Conservation (phyloP, 2,888 invertebrate species). For the Glaucopsyche alexis region DNA sequence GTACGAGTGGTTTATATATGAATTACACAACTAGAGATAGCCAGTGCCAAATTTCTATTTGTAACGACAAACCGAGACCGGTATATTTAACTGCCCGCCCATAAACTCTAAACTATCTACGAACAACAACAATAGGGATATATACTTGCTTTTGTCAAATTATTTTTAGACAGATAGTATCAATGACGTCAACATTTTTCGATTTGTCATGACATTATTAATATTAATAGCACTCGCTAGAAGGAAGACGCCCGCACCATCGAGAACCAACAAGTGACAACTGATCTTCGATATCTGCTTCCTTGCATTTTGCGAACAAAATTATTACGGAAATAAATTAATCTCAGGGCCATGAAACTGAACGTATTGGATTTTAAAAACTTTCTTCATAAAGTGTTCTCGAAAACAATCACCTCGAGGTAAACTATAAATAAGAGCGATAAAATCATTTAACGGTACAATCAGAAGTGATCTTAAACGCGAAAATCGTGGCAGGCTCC, state of each 20-base stretch:
- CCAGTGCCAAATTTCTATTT: conserved; percentile 80
- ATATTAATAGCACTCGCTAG: too few species aligned
- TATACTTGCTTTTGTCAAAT: conserved; percentile 2
- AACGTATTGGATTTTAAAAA: too few species aligned
- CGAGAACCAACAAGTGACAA: too few species aligned
- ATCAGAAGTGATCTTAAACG: conserved; percentile 16
- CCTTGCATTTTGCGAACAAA: too few species aligned
- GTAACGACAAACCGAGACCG: conserved; percentile 76
- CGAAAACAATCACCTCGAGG: neutral
- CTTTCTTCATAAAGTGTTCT: too few species aligned
- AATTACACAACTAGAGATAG: conserved; percentile 77
- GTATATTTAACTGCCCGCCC: conserved; percentile 77
- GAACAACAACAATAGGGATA: conserved; percentile 42
- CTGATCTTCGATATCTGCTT: too few species aligned
- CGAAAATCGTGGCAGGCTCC: conserved; percentile 26
- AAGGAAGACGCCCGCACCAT: too few species aligned
- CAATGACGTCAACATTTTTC: neutral
- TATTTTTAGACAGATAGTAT: neutral
- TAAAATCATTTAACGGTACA: conserved; percentile 22
- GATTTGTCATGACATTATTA: neutral
- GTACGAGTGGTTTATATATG: conserved; percentile 74
- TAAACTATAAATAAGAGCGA: neutral
- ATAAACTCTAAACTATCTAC: conserved; percentile 74
- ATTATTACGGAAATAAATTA: too few species aligned
- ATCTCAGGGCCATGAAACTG: too few species aligned